Evolutionary conservation across 1,140 invertebrate species (phyloP).

Genomic region (Holcopasites calliopsidis): DNA sequence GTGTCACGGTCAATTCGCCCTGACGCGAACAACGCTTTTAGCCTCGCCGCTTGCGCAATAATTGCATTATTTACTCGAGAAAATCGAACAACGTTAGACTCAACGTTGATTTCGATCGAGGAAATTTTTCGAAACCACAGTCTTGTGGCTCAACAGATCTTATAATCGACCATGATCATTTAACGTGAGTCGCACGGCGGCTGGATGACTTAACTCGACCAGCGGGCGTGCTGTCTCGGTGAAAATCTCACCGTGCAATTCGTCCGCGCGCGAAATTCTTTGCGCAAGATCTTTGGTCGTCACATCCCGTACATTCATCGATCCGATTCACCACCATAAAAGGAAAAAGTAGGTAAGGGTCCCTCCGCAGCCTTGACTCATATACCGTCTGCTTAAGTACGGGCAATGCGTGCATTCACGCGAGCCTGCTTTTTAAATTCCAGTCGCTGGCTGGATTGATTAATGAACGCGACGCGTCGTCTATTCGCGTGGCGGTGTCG

Average conservation of each 20-base stretch:
- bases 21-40: conserved; percentile 43
- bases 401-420: conserved; percentile 35
- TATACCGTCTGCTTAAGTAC: conserved; percentile 47
- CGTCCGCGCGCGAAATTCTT: conserved; percentile 25
- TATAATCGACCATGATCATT: too few relatives aligned
- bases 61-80: conserved; percentile 15
- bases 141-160: too few relatives aligned
- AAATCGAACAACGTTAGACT: background rate
- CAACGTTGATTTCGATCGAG: too few relatives aligned
- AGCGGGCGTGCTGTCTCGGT: background rate
- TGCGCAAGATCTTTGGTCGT: conserved; percentile 63
- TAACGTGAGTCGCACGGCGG: background rate
- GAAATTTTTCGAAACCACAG: background rate
- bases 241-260: conserved; percentile 21
- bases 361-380: conserved; percentile 70
- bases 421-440: conserved; percentile 48
- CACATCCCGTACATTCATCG: conserved; percentile 53
- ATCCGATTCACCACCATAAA: conserved; percentile 68
- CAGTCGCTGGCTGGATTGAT: conserved; percentile 28
- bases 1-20: conserved; percentile 71
- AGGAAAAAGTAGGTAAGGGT: conserved; percentile 76
- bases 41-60: conserved; percentile 24
- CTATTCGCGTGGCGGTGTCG: too few relatives aligned
- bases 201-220: background rate
- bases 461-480: conserved; percentile 38